A percentile compares a stretch with the other conserved stretches of the same genome.
Conservation (phyloP, 2,113 vertebrate genomes). For the Meriones unguiculatus region DNA sequence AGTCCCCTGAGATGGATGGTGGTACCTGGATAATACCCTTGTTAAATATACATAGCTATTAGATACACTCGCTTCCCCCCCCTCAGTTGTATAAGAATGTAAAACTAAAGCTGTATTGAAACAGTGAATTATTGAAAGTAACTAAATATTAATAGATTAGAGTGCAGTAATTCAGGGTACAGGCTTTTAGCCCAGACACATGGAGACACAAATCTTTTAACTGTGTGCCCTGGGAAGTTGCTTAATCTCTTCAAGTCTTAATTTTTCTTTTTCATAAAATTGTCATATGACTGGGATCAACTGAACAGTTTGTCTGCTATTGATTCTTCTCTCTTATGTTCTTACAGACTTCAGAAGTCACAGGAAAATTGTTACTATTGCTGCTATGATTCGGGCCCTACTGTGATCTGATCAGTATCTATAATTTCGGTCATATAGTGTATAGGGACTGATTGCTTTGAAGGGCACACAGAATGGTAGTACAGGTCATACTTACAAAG, state of each 20-base stretch:
- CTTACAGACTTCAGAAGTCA: neutral
- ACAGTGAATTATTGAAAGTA: slow-evolving; percentile 39
- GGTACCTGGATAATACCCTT: neutral
- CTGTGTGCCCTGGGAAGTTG: slow-evolving; percentile 15
- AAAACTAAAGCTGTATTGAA: slow-evolving; percentile 31
- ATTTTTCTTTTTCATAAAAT: slow-evolving; percentile 9
- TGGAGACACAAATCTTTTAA: neutral
- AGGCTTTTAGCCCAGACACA: slow-evolving; percentile 15
- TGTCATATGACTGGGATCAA: neutral
- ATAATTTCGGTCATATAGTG: neutral
- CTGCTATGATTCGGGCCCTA: neutral
- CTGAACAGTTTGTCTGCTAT: neutral
- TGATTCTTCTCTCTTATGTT: neutral
- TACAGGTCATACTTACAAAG: neutral
- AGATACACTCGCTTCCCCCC: neutral
- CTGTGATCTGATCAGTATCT: neutral
- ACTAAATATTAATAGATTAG: slow-evolving; percentile 41
- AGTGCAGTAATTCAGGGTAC: slow-evolving; percentile 1
- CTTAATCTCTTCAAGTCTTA: slow-evolving; percentile 1
- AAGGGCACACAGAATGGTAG: neutral
- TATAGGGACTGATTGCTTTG: neutral
- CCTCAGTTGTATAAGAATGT: neutral
- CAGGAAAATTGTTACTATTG: neutral
- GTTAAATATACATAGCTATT: neutral
- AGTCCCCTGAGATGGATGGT: neutral